Percentiles rank a stretch among this genome's conserved stretches.
phyloP scores from a whole-genome alignment of 2,797 vertebrate genomes.

The Anas acuta region DNA sequence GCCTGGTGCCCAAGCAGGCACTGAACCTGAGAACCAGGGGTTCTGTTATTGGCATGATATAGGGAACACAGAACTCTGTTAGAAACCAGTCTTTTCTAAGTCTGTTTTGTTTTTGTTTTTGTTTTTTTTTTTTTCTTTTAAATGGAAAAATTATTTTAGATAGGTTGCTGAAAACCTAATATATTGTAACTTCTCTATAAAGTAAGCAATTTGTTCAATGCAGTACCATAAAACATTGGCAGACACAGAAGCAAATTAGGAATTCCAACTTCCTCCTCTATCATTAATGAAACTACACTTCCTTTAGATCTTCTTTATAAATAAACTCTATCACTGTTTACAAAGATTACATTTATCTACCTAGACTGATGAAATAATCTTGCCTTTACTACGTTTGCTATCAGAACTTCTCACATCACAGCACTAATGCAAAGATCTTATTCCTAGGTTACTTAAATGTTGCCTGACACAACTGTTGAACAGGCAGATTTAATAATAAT shows the following conservation, averaged over 20 bases:
- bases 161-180: background rate
- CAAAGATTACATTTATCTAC: background rate
- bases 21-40: background rate
- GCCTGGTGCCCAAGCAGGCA: too few species aligned
- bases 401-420: background rate
- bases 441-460: background rate
- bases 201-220: background rate
- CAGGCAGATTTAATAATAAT: background rate
- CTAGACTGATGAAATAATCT: background rate
- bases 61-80: background rate
- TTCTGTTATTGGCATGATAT: fast-evolving
- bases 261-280: background rate
- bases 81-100: background rate
- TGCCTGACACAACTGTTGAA: background rate
- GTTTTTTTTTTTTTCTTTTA: too few species aligned
- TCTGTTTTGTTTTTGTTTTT: background rate
- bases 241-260: background rate
- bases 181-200: background rate
- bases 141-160: background rate
- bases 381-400: background rate
- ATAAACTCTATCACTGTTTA: background rate
- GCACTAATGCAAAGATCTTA: background rate
- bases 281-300: background rate
- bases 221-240: background rate
- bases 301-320: background rate